A percentile compares a stretch with the other conserved stretches of the same genome.
Evolutionary conservation across 2,797 vertebrate species (phyloP).

Genomic region (Diglossa cyanea): DNA sequence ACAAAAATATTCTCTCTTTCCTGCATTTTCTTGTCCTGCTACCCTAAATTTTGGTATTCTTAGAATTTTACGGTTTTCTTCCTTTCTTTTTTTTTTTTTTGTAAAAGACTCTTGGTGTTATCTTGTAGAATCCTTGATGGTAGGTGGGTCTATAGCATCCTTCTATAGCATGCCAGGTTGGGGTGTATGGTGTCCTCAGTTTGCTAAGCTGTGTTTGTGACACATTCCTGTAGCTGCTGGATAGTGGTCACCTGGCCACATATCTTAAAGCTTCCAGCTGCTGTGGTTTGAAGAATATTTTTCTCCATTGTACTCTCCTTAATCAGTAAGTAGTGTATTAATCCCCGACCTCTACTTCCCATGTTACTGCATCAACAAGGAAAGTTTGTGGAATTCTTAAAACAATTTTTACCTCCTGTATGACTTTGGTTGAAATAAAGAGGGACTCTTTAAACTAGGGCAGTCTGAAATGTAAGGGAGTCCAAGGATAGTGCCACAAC

Average conservation of each 20-base stretch:
- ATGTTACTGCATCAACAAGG: background rate
- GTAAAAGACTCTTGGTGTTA: background rate
- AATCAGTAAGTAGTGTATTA: background rate
- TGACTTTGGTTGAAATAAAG: background rate
- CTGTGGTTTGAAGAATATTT: background rate
- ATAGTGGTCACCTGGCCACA: fast-evolving
- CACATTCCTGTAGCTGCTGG: background rate
- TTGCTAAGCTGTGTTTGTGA: background rate
- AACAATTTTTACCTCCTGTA: background rate
- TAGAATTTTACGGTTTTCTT: background rate
- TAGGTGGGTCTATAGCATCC: background rate
- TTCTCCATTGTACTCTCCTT: background rate
- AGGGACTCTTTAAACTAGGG: background rate
- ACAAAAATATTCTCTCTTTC: background rate
- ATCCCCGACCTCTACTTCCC: background rate
- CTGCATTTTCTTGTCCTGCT: background rate
- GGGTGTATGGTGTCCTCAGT: background rate
- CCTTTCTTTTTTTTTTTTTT: background rate
- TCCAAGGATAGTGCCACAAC: background rate
- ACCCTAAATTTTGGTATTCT: background rate
- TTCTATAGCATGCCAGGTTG: background rate
- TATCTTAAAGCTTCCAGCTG: background rate
- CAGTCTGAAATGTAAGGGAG: background rate
- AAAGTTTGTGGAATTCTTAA: background rate
- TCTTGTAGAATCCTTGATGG: background rate